Base-by-base conservation (phyloP, 2,888 invertebrate species). In the Lacanobia oleracea region DNA sequence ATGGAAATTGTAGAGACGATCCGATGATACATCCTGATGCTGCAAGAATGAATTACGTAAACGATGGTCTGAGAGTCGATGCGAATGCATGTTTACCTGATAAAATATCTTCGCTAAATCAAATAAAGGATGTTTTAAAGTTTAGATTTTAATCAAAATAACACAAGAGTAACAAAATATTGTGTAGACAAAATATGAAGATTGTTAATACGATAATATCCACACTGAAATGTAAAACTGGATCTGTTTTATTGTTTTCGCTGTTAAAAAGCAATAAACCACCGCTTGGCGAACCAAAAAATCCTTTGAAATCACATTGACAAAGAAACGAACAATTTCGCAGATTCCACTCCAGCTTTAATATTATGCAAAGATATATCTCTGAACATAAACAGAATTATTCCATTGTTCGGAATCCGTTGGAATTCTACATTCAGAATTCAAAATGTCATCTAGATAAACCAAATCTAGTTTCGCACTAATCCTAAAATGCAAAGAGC, bases 391-490 rank as follows among this genome's bases (percentile, higher is more conserved):
- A 57, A 73, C 69, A 66, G 59, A 79, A 76, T 50, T 67, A 77
- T 75, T 68, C 77, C 60, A 75, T 71, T 79, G 81, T 77, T 33
- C 21, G 16, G 63, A 65, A 63, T 82, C 50, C 68, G 61, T 66
- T 57, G 56, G 67, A 67, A 77, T 77, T 75, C 45, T 53, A 69
- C 72, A 71, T 81, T 65, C 16, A 68, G 53, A 73, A 69, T 72
- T 67, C 65, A 67, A 59, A 81, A 85, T 77, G 78, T 81, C 86
- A 81, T 85, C 81, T 48, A 81, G 83, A 84, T 85, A 77, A 73
- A 73, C 60, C 37, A 72, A 73, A 76, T 86, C 60, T 64, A 75
- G 67, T 72, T 79, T 68, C 59, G 12, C 45, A 57, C 40, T 75
- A 72, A 71, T 77, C 54, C 62, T 48, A 68, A 82, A 77, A 75